phyloP scores from a whole-genome alignment of 2,113 vertebrate genomes.

The Colius striatus region DNA sequence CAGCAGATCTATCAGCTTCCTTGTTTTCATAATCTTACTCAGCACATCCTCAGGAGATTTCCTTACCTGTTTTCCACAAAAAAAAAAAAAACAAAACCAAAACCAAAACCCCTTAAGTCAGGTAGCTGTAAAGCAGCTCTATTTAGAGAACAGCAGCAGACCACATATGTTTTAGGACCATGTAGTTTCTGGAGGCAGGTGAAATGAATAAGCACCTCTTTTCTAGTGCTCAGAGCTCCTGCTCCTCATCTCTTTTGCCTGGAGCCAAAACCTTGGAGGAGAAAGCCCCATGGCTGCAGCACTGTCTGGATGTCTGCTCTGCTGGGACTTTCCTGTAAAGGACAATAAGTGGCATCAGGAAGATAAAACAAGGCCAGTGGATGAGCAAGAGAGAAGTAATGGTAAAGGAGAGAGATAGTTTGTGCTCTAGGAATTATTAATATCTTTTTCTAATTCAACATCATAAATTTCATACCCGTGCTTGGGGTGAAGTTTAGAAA shows the following conservation, averaged over 20 bases:
- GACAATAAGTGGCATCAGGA: not conserved
- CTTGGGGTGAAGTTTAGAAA: not conserved
- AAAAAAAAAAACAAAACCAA: not conserved
- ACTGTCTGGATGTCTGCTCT: not conserved
- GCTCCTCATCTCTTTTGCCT: not conserved
- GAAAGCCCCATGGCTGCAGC: accelerated
- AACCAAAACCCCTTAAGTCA: too few species aligned
- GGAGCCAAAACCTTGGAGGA: not conserved
- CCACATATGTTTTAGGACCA: accelerated
- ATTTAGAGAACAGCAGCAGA: not conserved
- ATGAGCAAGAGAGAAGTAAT: not conserved
- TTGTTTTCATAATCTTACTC: not conserved
- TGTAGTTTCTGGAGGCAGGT: accelerated
- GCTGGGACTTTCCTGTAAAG: not conserved
- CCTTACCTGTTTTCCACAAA: not conserved
- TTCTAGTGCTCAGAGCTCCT: not conserved
- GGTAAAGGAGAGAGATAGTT: not conserved
- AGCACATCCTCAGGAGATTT: not conserved
- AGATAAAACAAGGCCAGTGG: not conserved
- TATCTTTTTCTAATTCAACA: not conserved
- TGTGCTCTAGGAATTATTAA: not conserved
- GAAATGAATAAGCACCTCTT: not conserved
- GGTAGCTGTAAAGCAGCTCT: not conserved
- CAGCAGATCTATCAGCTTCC: not conserved
- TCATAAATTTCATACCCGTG: not conserved